These are phyloP conservation scores for Pipistrellus pygmaeus DNA, from an alignment of 2,797 vertebrate species.

Conservation along the genomic window DNA sequence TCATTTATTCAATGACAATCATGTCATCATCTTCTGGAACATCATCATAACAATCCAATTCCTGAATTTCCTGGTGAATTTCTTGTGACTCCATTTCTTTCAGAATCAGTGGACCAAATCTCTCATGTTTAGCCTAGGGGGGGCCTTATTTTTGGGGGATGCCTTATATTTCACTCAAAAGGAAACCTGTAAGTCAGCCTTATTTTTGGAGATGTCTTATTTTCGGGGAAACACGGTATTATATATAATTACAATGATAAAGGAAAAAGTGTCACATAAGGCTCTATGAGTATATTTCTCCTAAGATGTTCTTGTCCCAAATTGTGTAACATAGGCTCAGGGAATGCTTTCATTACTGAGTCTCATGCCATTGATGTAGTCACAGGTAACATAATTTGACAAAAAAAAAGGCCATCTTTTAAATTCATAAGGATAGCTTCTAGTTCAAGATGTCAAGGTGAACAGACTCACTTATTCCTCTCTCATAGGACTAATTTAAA, in stretches of 20 bases:
- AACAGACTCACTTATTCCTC: background rate
- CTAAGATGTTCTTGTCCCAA: background rate
- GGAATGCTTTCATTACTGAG: background rate
- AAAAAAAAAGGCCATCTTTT: background rate
- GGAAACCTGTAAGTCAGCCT: no score
- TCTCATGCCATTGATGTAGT: background rate
- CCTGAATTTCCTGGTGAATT: no score
- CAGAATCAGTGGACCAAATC: no score
- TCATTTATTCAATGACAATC: no score
- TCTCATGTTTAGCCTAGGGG: no score
- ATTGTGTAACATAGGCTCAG: background rate
- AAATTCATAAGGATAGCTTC: background rate
- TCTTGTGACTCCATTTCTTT: no score
- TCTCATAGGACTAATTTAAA: constrained; percentile 18
- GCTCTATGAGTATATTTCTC: background rate
- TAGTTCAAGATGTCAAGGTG: background rate
- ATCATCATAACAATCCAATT: no score
- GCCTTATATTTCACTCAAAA: no score
- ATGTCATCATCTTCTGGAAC: no score
- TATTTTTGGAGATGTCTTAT: no score
- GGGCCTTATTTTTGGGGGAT: no score
- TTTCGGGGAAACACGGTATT: no score
- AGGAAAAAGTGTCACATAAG: background rate
- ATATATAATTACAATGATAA: background rate
- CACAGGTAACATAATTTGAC: background rate